phyloP scores from a whole-genome alignment of 1,140 invertebrate species.

The Oryctes rhinoceros region DNA sequence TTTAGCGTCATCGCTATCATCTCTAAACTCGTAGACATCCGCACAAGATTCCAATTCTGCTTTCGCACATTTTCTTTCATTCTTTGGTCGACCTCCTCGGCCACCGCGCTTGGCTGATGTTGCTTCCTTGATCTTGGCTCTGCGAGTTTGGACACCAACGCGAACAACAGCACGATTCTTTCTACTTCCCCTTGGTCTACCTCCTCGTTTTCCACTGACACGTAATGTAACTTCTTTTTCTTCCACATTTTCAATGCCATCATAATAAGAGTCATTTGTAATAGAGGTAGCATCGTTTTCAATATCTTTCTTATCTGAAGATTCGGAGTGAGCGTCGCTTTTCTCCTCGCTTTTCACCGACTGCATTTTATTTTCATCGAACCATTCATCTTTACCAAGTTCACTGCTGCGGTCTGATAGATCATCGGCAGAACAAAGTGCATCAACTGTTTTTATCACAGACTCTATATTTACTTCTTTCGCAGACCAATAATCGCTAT shows the following conservation, averaged over 20 bases:
- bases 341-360: background rate
- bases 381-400: constrained; percentile 55
- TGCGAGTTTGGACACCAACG: constrained; percentile 65
- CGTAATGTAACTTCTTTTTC: constrained; percentile 55
- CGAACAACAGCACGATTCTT: constrained; percentile 46
- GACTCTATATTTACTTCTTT: constrained; percentile 82
- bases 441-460: constrained; percentile 80
- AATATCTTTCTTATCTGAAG: constrained; percentile 40
- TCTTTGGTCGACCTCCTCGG: constrained; percentile 64
- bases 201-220: constrained; percentile 62
- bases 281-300: constrained; percentile 55
- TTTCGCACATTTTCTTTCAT: constrained; percentile 67
- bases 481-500: constrained; percentile 78
- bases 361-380: constrained; percentile 42
- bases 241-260: constrained; percentile 51
- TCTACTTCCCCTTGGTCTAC: constrained; percentile 62
- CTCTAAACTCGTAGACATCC: constrained; percentile 85
- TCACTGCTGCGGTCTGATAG: constrained; percentile 61
- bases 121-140: constrained; percentile 66
- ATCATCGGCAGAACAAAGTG: constrained; percentile 65
- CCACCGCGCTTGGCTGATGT: constrained; percentile 61
- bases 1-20: constrained; percentile 76
- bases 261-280: constrained; percentile 49
- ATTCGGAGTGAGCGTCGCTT: constrained; percentile 40
- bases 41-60: constrained; percentile 61